A percentile compares a stretch with the other conserved stretches of the same genome.
Evolutionary conservation across 2,888 invertebrate species (phyloP).

Genomic region (Priocnemis perturbator): DNA sequence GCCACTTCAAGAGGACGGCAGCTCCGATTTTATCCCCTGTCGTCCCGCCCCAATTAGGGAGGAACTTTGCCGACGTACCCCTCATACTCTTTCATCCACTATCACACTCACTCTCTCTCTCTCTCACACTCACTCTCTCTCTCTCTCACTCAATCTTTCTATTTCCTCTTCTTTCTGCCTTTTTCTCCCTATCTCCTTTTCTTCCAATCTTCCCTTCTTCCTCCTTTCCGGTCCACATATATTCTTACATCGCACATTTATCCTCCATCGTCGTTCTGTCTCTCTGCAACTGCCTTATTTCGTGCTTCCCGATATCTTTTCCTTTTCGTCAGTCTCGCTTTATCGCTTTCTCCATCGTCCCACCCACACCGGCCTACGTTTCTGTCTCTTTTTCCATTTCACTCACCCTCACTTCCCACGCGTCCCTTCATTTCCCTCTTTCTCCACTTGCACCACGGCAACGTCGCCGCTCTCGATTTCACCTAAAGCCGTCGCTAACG

Average conservation of each 20-base stretch:
- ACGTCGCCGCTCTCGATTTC: conserved; percentile 71
- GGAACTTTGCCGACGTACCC: conserved; percentile 59
- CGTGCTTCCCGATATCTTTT: too few relatives aligned
- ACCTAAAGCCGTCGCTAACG: conserved; percentile 74
- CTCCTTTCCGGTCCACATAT: conserved; percentile 18
- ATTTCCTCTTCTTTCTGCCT: background rate
- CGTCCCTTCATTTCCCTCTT: conserved; percentile 11
- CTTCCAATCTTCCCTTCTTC: conserved; percentile 9
- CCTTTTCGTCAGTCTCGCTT: too few relatives aligned
- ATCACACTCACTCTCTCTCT: conserved; percentile 16
- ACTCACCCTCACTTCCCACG: background rate
- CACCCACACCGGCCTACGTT: background rate
- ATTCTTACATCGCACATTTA: too few relatives aligned
- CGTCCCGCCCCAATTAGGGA: conserved; percentile 69
- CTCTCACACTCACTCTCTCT: conserved; percentile 25
- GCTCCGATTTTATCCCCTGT: conserved; percentile 63
- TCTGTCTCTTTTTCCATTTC: conserved; percentile 28
- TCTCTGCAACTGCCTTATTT: too few relatives aligned
- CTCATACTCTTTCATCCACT: conserved; percentile 23
- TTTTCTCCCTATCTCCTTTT: background rate
- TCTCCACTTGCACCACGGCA: conserved; percentile 50
- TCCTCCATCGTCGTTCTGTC: too few relatives aligned
- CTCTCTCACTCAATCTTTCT: background rate
- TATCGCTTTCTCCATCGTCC: conserved; percentile 26
- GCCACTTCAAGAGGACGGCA: conserved; percentile 49